A percentile compares a stretch with the other conserved stretches of the same genome.
These are phyloP conservation scores for Campylomormyrus numenius DNA, from an alignment of 2,113 vertebrate genomes.

Conservation along the genomic window DNA sequence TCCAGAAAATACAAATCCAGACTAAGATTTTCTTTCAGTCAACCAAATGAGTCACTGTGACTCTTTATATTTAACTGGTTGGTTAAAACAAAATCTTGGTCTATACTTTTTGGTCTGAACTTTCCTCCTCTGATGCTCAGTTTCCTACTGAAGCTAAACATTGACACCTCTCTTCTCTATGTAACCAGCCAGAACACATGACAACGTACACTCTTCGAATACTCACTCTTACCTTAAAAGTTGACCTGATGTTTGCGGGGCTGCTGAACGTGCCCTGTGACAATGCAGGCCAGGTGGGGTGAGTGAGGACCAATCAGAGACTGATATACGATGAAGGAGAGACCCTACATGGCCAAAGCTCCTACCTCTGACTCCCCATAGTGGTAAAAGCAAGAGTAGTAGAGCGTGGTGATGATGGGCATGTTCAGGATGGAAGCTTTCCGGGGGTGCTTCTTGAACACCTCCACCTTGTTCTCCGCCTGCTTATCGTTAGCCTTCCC, in stretches of 20 bases:
- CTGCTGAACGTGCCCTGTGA: constrained; percentile 84
- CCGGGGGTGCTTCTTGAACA: constrained; percentile 84
- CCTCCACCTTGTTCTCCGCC: constrained; percentile 64
- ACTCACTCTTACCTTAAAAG: constrained; percentile 74
- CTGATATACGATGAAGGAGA: not conserved
- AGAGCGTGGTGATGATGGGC: constrained; percentile 89
- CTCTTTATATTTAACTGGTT: not conserved
- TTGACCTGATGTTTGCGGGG: constrained; percentile 83
- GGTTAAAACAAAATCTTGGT: not conserved
- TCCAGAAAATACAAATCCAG: not conserved
- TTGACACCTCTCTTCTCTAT: not conserved
- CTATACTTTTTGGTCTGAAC: not conserved
- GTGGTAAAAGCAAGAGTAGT: constrained; percentile 95
- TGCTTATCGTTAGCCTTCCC: constrained; percentile 72
- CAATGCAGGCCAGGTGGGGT: constrained; percentile 20
- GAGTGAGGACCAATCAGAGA: not conserved
- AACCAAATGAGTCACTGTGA: not conserved
- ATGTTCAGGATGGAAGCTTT: constrained; percentile 88
- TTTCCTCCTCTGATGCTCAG: not conserved
- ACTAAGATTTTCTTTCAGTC: not conserved
- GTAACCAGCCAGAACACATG: not conserved
- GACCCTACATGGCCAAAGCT: not conserved
- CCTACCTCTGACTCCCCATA: constrained; percentile 75
- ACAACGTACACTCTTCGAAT: not conserved
- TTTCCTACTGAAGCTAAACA: not conserved